These are phyloP conservation scores for Dendrocincla fuliginosa DNA, from an alignment of 2,797 vertebrate species.

Conservation along the genomic window DNA sequence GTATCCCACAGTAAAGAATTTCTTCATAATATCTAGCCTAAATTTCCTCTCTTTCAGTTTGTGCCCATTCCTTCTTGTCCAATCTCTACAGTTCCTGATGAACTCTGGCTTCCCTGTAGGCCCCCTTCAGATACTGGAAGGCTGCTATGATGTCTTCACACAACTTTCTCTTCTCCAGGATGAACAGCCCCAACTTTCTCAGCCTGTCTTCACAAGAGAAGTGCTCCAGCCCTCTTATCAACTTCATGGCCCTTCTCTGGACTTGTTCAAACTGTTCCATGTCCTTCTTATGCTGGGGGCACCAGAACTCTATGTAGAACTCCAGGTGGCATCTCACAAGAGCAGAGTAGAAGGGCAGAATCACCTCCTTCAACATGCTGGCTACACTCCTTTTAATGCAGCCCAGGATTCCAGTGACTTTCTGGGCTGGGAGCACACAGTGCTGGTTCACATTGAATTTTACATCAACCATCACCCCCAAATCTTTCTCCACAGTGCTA, in stretches of 20 bases:
- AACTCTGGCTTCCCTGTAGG: background rate
- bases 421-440: fast-evolving
- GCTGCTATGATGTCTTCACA: background rate
- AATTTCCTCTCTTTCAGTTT: background rate
- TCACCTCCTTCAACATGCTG: background rate
- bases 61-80: background rate
- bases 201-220: background rate
- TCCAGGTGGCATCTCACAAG: background rate
- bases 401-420: background rate
- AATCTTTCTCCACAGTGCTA: background rate
- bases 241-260: fast-evolving
- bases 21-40: background rate
- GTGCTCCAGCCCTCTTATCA: background rate
- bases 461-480: fast-evolving
- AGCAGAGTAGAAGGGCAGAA: background rate
- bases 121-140: background rate
- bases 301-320: too few relatives aligned
- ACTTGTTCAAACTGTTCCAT: background rate
- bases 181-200: background rate
- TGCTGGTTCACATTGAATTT: fast-evolving
- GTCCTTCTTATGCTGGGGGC: too few relatives aligned
- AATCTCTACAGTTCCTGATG: background rate
- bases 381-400: fast-evolving
- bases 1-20: background rate
- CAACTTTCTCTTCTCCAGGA: background rate